phyloP scores from a whole-genome alignment of 2,113 vertebrate genomes.

The Chionomys nivalis region DNA sequence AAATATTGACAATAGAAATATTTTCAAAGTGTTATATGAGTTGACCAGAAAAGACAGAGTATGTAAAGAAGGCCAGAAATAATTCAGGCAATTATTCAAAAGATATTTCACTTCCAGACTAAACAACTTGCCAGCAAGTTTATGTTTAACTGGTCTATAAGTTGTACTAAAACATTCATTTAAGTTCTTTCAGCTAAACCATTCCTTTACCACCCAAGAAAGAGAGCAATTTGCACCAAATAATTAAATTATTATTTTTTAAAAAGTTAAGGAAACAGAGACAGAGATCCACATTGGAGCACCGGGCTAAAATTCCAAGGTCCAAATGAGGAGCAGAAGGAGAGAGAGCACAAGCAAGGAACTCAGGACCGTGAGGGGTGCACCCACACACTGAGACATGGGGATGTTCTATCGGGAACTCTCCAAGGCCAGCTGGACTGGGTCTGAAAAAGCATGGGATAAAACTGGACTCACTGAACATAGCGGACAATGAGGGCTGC shows the following conservation, averaged over 20 bases:
- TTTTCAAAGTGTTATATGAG: background rate
- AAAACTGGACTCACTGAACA: too few relatives aligned
- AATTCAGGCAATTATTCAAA: background rate
- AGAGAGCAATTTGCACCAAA: background rate
- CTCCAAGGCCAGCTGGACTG: too few relatives aligned
- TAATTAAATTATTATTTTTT: background rate
- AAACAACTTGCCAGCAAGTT: background rate
- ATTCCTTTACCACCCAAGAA: background rate
- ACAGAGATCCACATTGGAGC: too few relatives aligned
- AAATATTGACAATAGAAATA: background rate
- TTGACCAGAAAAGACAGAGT: background rate
- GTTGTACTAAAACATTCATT: background rate
- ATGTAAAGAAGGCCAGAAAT: background rate
- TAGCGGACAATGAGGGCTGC: too few relatives aligned
- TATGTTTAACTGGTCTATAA: background rate
- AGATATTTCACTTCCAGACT: background rate
- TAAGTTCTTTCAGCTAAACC: background rate
- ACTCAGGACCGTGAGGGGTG: too few relatives aligned
- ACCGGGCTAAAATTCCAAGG: too few relatives aligned
- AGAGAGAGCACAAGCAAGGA: too few relatives aligned
- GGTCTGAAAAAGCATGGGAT: too few relatives aligned
- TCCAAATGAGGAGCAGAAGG: too few relatives aligned
- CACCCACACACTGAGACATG: too few relatives aligned
- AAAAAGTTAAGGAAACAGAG: background rate
- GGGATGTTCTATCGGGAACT: too few relatives aligned